Evolutionary conservation across 2,113 vertebrate species (phyloP).

Genomic region (Felis chaus): DNA sequence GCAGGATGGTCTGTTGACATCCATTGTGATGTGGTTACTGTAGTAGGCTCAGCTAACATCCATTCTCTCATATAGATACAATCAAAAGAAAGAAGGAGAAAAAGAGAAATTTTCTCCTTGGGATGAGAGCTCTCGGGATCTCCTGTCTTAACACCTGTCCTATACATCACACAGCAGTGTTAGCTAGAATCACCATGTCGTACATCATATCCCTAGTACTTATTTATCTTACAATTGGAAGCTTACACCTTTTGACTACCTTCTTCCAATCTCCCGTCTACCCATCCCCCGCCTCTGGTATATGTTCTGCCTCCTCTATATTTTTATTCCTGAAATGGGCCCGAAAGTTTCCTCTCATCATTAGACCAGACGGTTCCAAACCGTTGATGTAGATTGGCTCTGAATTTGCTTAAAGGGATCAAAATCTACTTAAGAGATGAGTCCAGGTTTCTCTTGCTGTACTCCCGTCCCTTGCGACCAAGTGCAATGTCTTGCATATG

Average conservation of each 20-base stretch:
- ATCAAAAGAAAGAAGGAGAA: background rate
- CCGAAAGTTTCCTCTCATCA: background rate
- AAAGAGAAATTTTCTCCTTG: background rate
- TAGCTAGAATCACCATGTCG: rapidly evolving
- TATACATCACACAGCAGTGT: background rate
- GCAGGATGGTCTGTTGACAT: background rate
- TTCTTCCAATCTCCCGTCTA: background rate
- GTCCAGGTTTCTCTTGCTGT: background rate
- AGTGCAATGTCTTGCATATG: rapidly evolving
- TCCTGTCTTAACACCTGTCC: background rate
- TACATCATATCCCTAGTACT: background rate
- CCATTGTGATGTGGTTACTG: background rate
- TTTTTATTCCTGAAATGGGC: background rate
- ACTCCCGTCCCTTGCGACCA: background rate
- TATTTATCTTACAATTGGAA: background rate
- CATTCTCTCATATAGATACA: too few species aligned
- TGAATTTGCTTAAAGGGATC: background rate
- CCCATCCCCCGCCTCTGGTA: background rate
- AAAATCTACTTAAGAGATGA: background rate
- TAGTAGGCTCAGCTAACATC: too few species aligned
- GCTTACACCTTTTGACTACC: background rate
- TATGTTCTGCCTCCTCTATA: background rate
- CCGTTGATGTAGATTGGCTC: background rate
- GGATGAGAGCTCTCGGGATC: background rate
- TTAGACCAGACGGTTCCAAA: background rate